Base-by-base conservation (phyloP, 2,888 invertebrate genomes). In the Athetis lepigone region DNA sequence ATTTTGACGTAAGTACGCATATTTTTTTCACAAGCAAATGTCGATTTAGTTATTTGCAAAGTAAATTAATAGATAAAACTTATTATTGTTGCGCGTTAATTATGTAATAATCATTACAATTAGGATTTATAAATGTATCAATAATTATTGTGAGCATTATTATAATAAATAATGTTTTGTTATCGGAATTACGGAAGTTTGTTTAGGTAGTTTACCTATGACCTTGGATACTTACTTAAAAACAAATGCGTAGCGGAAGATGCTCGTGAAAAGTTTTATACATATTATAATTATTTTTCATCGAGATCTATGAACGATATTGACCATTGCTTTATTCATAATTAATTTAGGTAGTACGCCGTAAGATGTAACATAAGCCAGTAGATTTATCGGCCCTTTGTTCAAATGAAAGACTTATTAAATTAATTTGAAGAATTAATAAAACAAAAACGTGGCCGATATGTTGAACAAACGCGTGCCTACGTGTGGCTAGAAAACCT, bases 1-100 rank as follows among this genome's bases (percentile, higher is more conserved):
- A 62, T 72, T 75, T 77, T 75, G 57, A 72, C 63, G 57, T 62
- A 61, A 54, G 18, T 52, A 43, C 45, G 43, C 16, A 51, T 27
- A 25, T 56, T 69, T 58, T 52, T 57, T 39, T 67, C 51, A 50
- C 33, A 42, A 52, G 60, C 47, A 45, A 33, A 51, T 39, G 27
- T 27, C 13, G 33, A 11, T 33, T 4, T 4, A 33, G 13, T 33
- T 4, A 11, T 3, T 33, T 33, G 11, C 13, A 33, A 33, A 33
- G 4, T 13, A 33, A 33, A 2, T 33, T 13, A 33, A 8, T 33
- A 33, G 27, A 2, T 27, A 27, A 4, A 13, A 42, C 13, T 55
- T 51, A 45, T 39, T 52, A 40, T 25, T 11, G 49, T 36, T 29
- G 13, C 27, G 16, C 33, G 43, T 16, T 18, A 18, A 45, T 27